phyloP scores from a whole-genome alignment of 2,888 invertebrate genomes.

The Leptogaster cylindrica region DNA sequence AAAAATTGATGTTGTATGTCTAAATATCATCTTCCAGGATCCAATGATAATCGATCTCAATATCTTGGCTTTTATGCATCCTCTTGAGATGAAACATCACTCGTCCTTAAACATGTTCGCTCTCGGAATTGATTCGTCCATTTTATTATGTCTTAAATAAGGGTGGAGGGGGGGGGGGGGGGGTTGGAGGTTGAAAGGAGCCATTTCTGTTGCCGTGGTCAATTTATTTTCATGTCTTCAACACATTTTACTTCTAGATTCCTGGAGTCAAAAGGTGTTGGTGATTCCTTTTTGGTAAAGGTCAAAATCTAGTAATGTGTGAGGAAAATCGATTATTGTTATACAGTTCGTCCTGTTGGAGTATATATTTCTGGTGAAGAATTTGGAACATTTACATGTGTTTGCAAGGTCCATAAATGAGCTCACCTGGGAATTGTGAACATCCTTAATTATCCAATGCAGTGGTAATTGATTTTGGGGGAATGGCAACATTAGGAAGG shows the following conservation, averaged over 20 bases:
- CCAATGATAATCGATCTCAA: constrained; percentile 17
- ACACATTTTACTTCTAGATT: neutral
- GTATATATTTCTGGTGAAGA: too few species aligned
- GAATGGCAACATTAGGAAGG: neutral
- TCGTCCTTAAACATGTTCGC: neutral
- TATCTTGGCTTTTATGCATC: neutral
- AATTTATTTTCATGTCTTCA: neutral
- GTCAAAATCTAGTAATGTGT: neutral
- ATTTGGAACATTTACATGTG: constrained; percentile 11
- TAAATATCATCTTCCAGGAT: constrained; percentile 21
- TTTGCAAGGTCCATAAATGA: neutral
- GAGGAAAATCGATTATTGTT: constrained; percentile 23
- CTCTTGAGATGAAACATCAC: neutral
- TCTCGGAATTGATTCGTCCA: neutral
- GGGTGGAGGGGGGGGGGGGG: neutral
- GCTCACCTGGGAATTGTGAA: constrained; percentile 4
- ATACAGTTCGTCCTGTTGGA: neutral
- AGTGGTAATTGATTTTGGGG: constrained; percentile 18
- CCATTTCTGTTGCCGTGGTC: neutral
- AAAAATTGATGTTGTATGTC: constrained; percentile 26
- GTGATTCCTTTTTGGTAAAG: too few species aligned
- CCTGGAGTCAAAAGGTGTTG: too few species aligned
- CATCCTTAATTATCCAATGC: constrained; percentile 23
- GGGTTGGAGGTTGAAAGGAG: neutral
- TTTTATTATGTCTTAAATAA: constrained; percentile 1